Evolutionary conservation across 2,797 vertebrate genomes (phyloP).

Genomic region (Bovichtus variegatus): DNA sequence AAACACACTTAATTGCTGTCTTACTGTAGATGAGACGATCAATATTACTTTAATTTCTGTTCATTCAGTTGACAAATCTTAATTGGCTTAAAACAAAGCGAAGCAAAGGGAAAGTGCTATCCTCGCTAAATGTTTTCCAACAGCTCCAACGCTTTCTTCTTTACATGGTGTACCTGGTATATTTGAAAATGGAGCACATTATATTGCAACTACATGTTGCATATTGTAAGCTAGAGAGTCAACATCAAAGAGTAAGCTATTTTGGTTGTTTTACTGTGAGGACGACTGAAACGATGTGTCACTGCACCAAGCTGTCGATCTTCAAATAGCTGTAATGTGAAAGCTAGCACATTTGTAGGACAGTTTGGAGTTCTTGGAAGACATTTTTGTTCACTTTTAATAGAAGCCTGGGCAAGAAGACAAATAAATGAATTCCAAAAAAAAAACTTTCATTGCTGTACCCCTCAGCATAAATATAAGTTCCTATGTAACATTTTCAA

Average conservation of each 20-base stretch:
- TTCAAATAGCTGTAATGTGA: background rate
- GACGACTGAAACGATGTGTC: background rate
- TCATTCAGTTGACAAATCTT: background rate
- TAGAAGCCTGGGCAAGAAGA: background rate
- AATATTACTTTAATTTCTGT: background rate
- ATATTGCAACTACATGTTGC: background rate
- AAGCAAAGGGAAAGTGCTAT: conserved; percentile 1
- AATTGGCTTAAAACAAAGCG: background rate
- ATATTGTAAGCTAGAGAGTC: background rate
- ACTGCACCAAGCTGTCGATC: background rate
- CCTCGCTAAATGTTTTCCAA: background rate
- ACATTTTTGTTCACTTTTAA: background rate
- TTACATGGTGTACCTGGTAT: background rate
- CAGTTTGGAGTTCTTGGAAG: background rate
- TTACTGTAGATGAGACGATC: background rate
- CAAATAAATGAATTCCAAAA: background rate
- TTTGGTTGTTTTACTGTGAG: background rate
- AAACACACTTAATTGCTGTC: conserved; percentile 10
- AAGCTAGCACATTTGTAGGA: background rate
- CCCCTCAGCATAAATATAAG: background rate
- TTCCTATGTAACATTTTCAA: background rate
- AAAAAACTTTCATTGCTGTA: background rate
- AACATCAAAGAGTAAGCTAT: background rate
- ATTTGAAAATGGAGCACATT: background rate
- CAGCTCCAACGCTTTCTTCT: background rate